Base-by-base conservation (phyloP, 1,140 invertebrate species). In the Formica selysi region DNA sequence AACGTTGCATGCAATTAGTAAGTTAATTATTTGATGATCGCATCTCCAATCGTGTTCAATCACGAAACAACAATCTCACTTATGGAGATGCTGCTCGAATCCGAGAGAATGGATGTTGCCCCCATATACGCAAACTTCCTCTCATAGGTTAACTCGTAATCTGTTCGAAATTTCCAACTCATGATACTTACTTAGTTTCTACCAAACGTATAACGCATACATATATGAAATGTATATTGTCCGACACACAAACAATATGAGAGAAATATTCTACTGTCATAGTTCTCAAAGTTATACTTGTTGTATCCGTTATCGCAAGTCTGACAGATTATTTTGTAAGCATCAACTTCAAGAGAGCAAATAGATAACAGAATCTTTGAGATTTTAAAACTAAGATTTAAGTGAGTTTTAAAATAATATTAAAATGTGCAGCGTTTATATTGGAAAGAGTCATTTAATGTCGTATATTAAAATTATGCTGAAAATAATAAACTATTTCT, bases 101-200 rank as follows among this genome's bases (percentile, higher is more conserved):
- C 36, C 26, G 26, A 54, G 51, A 26, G 61, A 67, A 54, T 26
- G 61, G 67, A 61, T 54, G 79, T 65, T 62, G 62, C 48, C 68
- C 65, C 70, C 80, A 26, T 73, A 36, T 57, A 26, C 57, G 51
- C 11, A 54, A 89, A 89, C 87, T 89, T 89, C 68, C 84, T 65
- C 29, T 6, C 48, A 5, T 65, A 16, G 70, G 59, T 89, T 89
- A 89, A 89, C 88, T 89, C 84, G 87, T 89, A 89, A 89, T 89
- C 88, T 89, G 87, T 89, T 89, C 57, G 62, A 86, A 89, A 89
- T 89, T 89, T 76, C 83, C 62, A 89, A 89, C 88, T 89, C 76
- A 76, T 81, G 54, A 89, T 89, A 86, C 88, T 86, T 89, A 86
- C 88, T 86, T 89, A 73, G 87, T 71, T 83, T 51, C 57, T 41